Evolutionary conservation across 2,797 vertebrate genomes (phyloP).

Genomic region (Hybognathus amarus): DNA sequence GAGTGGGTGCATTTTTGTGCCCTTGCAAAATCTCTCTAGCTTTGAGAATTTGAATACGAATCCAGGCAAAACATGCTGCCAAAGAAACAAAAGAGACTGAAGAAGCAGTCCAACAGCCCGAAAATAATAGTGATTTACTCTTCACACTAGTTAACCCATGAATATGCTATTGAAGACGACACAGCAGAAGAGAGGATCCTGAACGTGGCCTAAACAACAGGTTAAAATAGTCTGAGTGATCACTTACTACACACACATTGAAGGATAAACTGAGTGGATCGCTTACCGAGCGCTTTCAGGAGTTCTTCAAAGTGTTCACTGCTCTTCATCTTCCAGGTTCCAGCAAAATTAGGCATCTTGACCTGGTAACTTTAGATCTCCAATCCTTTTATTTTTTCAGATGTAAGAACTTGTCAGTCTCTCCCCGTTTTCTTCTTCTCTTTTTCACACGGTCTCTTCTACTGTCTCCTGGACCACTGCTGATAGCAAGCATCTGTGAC

Average conservation of each 20-base stretch:
- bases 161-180: slow-evolving; percentile 56
- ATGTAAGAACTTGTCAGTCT: slow-evolving; percentile 48
- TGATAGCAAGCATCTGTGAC: slow-evolving; percentile 68
- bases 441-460: slow-evolving; percentile 57
- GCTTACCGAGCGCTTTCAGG: slow-evolving; percentile 92
- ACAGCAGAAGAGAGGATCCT: slow-evolving; percentile 40
- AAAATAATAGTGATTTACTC: slow-evolving; percentile 64
- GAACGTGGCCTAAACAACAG: slow-evolving; percentile 13
- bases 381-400: background rate
- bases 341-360: slow-evolving; percentile 91
- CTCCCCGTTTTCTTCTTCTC: slow-evolving; percentile 38
- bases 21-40: slow-evolving; percentile 11
- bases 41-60: slow-evolving; percentile 57
- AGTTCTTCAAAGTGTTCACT: slow-evolving; percentile 96
- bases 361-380: background rate
- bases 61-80: slow-evolving; percentile 50
- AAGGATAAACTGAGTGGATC: slow-evolving; percentile 19
- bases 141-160: slow-evolving; percentile 64
- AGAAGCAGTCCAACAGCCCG: slow-evolving; percentile 56
- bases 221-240: slow-evolving; percentile 44
- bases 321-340: slow-evolving; percentile 97
- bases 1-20: background rate
- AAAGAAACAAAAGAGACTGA: slow-evolving; percentile 60
- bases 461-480: slow-evolving; percentile 59
- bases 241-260: slow-evolving; percentile 16